Evolutionary conservation across 2,113 vertebrate species (phyloP).

Genomic region (Lipophrys pholis): DNA sequence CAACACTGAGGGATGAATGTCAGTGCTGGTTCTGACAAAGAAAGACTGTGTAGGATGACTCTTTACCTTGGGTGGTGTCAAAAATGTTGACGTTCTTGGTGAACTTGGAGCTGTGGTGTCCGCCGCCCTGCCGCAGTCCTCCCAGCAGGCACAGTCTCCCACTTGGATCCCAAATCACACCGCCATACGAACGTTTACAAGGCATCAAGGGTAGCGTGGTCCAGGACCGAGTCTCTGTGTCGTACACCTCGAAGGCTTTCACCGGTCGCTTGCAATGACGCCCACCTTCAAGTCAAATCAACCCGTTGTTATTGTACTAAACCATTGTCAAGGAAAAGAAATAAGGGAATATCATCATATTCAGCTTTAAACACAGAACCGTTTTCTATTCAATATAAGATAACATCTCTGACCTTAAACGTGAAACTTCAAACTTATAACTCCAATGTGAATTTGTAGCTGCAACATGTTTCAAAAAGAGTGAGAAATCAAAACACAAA

Average conservation of each 20-base stretch:
- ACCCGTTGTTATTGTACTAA: no score
- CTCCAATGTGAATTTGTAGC: no score
- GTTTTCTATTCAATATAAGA: no score
- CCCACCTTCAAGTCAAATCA: conserved; percentile 83
- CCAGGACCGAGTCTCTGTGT: conserved; percentile 91
- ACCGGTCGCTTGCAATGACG: conserved; percentile 93
- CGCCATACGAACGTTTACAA: conserved; percentile 93
- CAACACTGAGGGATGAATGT: no score
- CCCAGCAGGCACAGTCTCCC: conserved; percentile 91
- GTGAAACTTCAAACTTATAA: no score
- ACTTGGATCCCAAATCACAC: conserved; percentile 86
- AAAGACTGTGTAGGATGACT: neutral
- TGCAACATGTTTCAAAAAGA: no score
- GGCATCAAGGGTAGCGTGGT: conserved; percentile 90
- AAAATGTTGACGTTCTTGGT: conserved; percentile 95
- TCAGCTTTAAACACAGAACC: no score
- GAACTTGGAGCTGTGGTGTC: conserved; percentile 96
- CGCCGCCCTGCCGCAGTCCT: conserved; percentile 91
- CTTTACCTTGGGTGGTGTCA: conserved; percentile 90
- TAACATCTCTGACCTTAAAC: no score
- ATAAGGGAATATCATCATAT: no score
- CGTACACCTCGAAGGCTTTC: conserved; percentile 93
- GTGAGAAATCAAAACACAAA: no score
- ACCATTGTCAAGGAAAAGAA: no score
- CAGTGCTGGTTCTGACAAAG: no score